phyloP scores from a whole-genome alignment of 1,140 invertebrate genomes.

The Epicauta chinensis region DNA sequence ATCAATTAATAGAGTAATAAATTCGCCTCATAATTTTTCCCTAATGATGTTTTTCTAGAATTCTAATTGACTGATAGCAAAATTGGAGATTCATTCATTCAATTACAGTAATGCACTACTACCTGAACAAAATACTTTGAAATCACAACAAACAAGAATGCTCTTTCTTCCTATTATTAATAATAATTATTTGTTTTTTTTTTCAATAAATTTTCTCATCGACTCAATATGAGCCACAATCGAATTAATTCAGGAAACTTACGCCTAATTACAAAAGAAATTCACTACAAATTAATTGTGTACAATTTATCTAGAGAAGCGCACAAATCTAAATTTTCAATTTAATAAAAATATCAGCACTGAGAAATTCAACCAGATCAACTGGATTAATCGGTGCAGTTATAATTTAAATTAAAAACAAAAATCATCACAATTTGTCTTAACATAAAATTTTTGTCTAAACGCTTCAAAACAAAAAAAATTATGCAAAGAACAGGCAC shows the following conservation, averaged over 20 bases:
- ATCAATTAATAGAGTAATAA: constrained; percentile 16
- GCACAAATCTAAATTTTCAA: constrained; percentile 15
- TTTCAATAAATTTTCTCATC: background rate
- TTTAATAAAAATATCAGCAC: constrained; percentile 24
- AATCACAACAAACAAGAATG: constrained; percentile 22
- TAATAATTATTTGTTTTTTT: too few species aligned
- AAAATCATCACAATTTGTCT: constrained; percentile 4
- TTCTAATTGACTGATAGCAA: constrained; percentile 16
- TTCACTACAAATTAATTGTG: constrained; percentile 13
- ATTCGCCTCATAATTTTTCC: too few species aligned
- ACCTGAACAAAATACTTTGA: constrained; percentile 10
- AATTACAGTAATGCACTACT: background rate
- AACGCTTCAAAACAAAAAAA: constrained; percentile 11
- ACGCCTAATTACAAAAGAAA: background rate
- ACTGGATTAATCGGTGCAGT: constrained; percentile 10
- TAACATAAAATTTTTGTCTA: constrained; percentile 3
- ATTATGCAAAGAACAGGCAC: constrained; percentile 1
- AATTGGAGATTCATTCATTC: constrained; percentile 21
- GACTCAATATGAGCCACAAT: constrained; percentile 24
- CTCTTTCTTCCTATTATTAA: background rate
- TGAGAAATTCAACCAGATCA: constrained; percentile 1
- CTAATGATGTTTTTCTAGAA: constrained; percentile 7
- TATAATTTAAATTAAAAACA: constrained; percentile 8
- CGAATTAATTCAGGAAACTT: constrained; percentile 8
- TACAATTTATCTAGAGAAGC: constrained; percentile 23